A percentile compares a stretch with the other conserved stretches of the same genome.
These are phyloP conservation scores for Nephrocerus scutellatus DNA, from an alignment of 2,888 invertebrate species.

Conservation along the genomic window DNA sequence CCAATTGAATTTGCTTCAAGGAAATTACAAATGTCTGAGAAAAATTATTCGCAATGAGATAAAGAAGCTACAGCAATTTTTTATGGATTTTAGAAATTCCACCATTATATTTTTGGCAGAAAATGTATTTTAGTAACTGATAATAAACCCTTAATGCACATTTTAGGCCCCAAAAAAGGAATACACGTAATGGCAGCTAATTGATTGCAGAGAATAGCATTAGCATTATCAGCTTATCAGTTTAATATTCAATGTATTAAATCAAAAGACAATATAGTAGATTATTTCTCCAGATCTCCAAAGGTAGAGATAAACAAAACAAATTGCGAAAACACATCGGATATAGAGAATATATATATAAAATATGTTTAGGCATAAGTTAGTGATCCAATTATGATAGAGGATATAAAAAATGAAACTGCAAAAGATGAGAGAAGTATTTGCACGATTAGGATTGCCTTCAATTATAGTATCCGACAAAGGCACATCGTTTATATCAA, in stretches of 20 bases:
- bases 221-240: conserved; percentile 23
- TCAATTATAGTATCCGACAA: conserved; percentile 23
- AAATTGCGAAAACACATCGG: too few relatives aligned
- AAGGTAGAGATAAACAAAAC: too few relatives aligned
- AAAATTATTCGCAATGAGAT: conserved; percentile 28
- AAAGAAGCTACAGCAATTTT: conserved; percentile 33
- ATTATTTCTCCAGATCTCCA: conserved; percentile 24
- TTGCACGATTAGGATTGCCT: conserved; percentile 27
- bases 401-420: conserved; percentile 6
- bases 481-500: conserved; percentile 22
- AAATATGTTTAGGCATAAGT: conserved; percentile 9
- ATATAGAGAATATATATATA: conserved; percentile 8
- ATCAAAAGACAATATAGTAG: conserved; percentile 22
- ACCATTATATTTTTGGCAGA: conserved; percentile 38
- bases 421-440: conserved; percentile 8
- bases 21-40: conserved; percentile 29
- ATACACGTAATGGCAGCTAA: conserved; percentile 33
- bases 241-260: conserved; percentile 23
- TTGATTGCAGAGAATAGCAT: conserved; percentile 22
- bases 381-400: conserved; percentile 4
- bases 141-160: conserved; percentile 34
- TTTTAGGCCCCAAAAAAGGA: conserved; percentile 31
- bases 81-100: conserved; percentile 39
- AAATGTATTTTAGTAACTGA: conserved; percentile 39
- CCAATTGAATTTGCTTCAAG: conserved; percentile 39